Evolutionary conservation across 2,113 vertebrate species (phyloP).

Genomic region (Lepus americanus): DNA sequence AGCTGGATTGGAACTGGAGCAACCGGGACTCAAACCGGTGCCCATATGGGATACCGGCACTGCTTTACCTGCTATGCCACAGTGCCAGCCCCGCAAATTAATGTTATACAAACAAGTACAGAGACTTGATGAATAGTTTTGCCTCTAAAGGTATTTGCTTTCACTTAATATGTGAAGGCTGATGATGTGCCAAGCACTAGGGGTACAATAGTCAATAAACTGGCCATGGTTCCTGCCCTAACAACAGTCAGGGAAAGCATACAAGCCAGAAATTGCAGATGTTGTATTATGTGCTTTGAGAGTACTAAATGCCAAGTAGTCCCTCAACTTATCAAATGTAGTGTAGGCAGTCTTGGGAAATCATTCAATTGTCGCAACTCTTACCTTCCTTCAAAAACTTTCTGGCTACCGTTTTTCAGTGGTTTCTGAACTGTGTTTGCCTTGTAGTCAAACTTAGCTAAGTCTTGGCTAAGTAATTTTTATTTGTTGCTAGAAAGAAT

Average conservation of each 20-base stretch:
- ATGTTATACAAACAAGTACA: neutral
- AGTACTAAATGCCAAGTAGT: neutral
- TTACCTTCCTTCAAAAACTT: slow-evolving; percentile 33
- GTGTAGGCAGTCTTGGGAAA: neutral
- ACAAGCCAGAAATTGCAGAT: neutral
- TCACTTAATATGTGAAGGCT: neutral
- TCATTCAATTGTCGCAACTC: slow-evolving; percentile 21
- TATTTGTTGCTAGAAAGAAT: slow-evolving; percentile 18
- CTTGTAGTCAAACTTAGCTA: neutral
- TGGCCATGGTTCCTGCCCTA: neutral
- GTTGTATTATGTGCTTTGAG: slow-evolving; percentile 18
- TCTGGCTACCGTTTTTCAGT: slow-evolving; percentile 31
- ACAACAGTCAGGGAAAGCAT: neutral
- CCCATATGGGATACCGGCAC: too few species aligned
- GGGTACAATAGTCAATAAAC: slow-evolving; percentile 1
- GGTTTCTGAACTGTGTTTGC: slow-evolving; percentile 1
- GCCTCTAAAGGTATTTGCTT: neutral
- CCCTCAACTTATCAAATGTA: neutral
- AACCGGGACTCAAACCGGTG: too few species aligned
- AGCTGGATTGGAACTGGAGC: too few species aligned
- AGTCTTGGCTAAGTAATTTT: neutral
- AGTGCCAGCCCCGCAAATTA: neutral
- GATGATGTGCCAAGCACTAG: neutral
- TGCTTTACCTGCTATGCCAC: neutral
- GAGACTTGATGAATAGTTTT: slow-evolving; percentile 30